Percentiles rank a stretch among this genome's conserved stretches.
Conservation (phyloP, 2,888 invertebrate species). For the Pharmacophagus antenor region DNA sequence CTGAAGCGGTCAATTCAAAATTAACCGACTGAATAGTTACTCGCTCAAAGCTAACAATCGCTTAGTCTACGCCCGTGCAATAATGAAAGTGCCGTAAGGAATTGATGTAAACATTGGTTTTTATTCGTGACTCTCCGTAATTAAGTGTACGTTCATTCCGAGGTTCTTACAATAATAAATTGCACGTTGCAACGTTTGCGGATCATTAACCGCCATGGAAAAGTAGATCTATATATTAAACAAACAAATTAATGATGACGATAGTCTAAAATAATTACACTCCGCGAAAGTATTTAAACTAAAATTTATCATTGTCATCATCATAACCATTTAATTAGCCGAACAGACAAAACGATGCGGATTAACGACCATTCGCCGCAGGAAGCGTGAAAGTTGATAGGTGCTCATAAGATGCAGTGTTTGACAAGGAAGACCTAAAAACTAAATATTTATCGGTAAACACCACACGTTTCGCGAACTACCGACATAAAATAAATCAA, state of each 20-base stretch:
- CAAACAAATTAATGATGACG: too few species aligned
- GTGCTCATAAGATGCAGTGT: too few species aligned
- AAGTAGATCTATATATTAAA: too few species aligned
- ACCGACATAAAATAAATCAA: slow-evolving; percentile 56
- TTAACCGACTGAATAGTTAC: slow-evolving; percentile 16
- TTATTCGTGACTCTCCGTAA: neutral
- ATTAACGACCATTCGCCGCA: too few species aligned
- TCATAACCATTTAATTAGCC: too few species aligned
- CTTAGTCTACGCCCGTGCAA: slow-evolving; percentile 40
- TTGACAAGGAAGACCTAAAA: too few species aligned
- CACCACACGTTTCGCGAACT: neutral
- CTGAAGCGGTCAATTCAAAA: slow-evolving; percentile 24
- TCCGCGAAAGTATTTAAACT: too few species aligned
- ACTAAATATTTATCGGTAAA: neutral
- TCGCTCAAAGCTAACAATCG: slow-evolving; percentile 13
- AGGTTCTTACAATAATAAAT: neutral
- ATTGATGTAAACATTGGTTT: neutral
- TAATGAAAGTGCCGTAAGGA: slow-evolving; percentile 45
- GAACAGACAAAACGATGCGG: too few species aligned
- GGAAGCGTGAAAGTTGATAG: too few species aligned
- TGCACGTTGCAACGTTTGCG: neutral
- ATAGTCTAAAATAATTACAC: too few species aligned
- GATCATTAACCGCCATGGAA: too few species aligned
- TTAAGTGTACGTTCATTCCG: neutral
- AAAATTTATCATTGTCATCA: too few species aligned